Conservation (phyloP, 2,888 invertebrate species). For the Xestia rhomboidea region DNA sequence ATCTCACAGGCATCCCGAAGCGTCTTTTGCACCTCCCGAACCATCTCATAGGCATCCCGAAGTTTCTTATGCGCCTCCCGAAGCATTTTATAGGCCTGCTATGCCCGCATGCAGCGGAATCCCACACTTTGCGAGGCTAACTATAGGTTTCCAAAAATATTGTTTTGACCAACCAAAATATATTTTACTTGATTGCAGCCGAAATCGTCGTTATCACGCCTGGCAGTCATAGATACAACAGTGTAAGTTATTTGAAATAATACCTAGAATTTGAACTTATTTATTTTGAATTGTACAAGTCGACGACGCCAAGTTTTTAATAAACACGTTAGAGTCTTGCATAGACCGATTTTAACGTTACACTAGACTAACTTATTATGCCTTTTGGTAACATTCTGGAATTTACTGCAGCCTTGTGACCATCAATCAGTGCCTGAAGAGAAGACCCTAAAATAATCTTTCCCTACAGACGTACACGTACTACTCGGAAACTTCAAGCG, state of each 20-base stretch:
- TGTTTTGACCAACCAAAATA: neutral
- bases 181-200: constrained; percentile 73
- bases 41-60: neutral
- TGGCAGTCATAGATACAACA: constrained; percentile 69
- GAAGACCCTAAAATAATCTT: neutral
- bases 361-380: neutral
- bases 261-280: neutral
- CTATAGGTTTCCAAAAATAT: neutral
- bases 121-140: neutral
- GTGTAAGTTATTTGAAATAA: constrained; percentile 69
- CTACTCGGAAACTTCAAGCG: constrained; percentile 54
- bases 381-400: neutral
- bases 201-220: constrained; percentile 80
- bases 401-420: neutral
- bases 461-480: constrained; percentile 60
- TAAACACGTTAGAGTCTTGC: neutral
- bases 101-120: neutral
- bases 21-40: neutral
- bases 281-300: neutral
- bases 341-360: neutral
- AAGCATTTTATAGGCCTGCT: neutral
- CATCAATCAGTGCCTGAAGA: neutral
- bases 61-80: neutral
- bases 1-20: neutral
- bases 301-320: neutral